These are phyloP conservation scores for Parauchenoglanis punctatus DNA, from an alignment of 2,797 vertebrate genomes.

Conservation along the genomic window DNA sequence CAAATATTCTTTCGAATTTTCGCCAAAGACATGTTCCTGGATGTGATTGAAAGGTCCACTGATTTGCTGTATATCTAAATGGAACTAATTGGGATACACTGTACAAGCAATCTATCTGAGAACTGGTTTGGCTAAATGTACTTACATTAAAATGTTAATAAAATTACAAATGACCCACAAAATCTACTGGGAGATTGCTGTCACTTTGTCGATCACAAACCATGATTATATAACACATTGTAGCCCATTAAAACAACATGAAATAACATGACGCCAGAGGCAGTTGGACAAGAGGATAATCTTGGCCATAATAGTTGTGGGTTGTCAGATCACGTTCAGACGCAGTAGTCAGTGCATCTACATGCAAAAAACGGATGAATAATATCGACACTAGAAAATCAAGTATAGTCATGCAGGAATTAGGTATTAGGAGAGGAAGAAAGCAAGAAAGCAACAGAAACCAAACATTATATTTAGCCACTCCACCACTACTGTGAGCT, in stretches of 20 bases:
- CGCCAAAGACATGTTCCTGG: slow-evolving; percentile 75
- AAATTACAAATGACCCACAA: slow-evolving; percentile 78
- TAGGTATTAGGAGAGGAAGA: background rate
- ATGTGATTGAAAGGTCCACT: slow-evolving; percentile 63
- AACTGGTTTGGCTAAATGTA: slow-evolving; percentile 58
- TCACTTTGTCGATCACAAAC: background rate
- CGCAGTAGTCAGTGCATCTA: background rate
- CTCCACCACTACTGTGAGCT: background rate
- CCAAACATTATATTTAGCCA: background rate
- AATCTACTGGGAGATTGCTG: slow-evolving; percentile 40
- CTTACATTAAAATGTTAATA: slow-evolving; percentile 75
- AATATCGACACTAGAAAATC: background rate
- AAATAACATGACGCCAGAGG: background rate
- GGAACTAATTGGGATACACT: slow-evolving; percentile 69
- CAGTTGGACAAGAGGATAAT: background rate
- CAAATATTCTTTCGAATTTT: slow-evolving; percentile 67
- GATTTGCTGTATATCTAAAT: slow-evolving; percentile 67
- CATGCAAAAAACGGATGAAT: background rate
- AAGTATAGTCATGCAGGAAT: background rate
- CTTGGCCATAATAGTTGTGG: background rate
- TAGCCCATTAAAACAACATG: background rate
- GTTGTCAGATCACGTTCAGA: background rate
- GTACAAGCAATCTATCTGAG: slow-evolving; percentile 67
- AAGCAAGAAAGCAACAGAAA: background rate
- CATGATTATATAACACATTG: no score